Evolutionary conservation across 2,888 invertebrate species (phyloP).

Genomic region (Drosophila tanythrix): DNA sequence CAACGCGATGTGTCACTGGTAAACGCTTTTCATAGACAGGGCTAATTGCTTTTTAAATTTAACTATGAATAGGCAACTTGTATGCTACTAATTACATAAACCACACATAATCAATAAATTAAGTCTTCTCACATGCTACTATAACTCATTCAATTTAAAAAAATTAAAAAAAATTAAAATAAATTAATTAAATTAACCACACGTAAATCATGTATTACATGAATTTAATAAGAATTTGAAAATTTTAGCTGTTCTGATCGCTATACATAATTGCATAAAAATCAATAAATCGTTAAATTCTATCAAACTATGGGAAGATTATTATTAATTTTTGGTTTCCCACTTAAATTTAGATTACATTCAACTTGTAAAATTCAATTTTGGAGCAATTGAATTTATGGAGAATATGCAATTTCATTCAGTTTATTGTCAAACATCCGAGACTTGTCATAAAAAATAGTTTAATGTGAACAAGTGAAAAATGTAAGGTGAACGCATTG

Average conservation of each 20-base stretch:
- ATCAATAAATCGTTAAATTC: not conserved
- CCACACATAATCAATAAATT: not conserved
- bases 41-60: not conserved
- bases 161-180: too few relatives aligned
- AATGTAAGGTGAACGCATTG: slow-evolving; percentile 31
- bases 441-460: slow-evolving; percentile 17
- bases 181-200: not conserved
- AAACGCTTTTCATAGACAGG: slow-evolving; percentile 13
- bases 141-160: not conserved
- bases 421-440: not conserved
- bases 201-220: not conserved
- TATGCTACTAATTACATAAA: not conserved
- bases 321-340: not conserved
- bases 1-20: slow-evolving; percentile 11
- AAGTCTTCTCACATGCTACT: not conserved
- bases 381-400: slow-evolving; percentile 20
- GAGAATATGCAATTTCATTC: slow-evolving; percentile 24
- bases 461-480: slow-evolving; percentile 44
- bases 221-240: not conserved
- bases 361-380: slow-evolving; percentile 1
- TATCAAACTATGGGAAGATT: not conserved
- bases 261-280: not conserved
- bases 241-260: not conserved
- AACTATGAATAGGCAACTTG: not conserved
- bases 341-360: not conserved